A percentile compares a stretch with the other conserved stretches of the same genome.
These are phyloP conservation scores for Lutjanus campechanus DNA, from an alignment of 2,797 vertebrate species.

Conservation along the genomic window DNA sequence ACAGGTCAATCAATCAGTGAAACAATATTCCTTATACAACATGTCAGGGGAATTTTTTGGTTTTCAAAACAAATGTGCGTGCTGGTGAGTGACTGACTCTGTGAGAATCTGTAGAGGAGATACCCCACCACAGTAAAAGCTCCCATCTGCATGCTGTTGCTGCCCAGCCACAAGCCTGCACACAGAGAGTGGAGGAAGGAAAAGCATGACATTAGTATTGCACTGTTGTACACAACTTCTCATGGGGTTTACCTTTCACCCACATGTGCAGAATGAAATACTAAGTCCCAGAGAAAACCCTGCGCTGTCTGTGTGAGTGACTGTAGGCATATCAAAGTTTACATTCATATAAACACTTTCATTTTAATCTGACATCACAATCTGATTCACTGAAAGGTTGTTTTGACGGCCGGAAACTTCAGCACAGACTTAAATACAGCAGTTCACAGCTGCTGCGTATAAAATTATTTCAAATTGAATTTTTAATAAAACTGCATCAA, in stretches of 20 bases:
- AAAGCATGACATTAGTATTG: slow-evolving; percentile 15
- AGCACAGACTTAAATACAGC: background rate
- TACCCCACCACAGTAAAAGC: slow-evolving; percentile 75
- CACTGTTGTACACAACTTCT: slow-evolving; percentile 18
- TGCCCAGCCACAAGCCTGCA: slow-evolving; percentile 69
- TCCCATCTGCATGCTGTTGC: slow-evolving; percentile 75
- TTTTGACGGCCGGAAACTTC: background rate
- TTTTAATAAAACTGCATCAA: background rate
- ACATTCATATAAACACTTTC: background rate
- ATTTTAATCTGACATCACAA: background rate
- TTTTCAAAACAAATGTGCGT: background rate
- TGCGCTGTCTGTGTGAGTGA: background rate
- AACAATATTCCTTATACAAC: background rate
- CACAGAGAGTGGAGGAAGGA: slow-evolving; percentile 15
- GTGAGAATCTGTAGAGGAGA: slow-evolving; percentile 82
- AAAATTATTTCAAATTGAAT: background rate
- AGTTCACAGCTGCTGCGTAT: background rate
- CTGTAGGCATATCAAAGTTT: background rate
- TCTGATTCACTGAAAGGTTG: background rate
- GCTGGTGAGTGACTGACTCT: slow-evolving; percentile 72
- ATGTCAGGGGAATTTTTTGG: background rate
- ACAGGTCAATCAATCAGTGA: background rate
- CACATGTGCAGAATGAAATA: slow-evolving; percentile 21
- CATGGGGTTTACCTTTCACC: slow-evolving; percentile 54
- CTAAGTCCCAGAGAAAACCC: slow-evolving; percentile 7